Evolutionary conservation across 2,113 vertebrate species (phyloP).

Genomic region (Porphyrio hochstetteri): DNA sequence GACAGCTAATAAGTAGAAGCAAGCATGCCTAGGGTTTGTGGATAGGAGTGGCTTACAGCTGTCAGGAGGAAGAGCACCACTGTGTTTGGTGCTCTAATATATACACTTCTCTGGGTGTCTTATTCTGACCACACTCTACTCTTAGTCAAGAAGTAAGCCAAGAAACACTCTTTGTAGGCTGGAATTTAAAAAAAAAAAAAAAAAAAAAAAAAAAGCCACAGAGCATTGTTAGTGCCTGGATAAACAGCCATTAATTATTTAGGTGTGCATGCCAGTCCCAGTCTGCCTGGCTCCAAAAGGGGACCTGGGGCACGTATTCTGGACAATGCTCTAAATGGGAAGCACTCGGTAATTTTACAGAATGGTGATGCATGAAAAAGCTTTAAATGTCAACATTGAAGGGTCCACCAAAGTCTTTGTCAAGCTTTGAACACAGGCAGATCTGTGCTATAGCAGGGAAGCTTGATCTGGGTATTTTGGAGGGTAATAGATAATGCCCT

Average conservation of each 20-base stretch:
- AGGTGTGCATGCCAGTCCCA: background rate
- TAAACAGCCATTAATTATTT: background rate
- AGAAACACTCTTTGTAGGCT: background rate
- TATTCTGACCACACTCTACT: background rate
- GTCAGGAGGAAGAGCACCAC: background rate
- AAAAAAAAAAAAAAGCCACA: background rate
- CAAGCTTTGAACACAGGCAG: background rate
- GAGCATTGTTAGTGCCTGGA: background rate
- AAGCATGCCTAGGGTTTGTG: background rate
- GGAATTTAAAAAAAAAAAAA: background rate
- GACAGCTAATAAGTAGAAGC: background rate
- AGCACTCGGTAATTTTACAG: fast-evolving
- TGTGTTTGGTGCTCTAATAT: background rate
- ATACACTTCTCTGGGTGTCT: background rate
- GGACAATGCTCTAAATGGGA: background rate
- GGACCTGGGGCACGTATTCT: background rate
- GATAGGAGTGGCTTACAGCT: background rate
- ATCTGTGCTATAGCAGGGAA: background rate
- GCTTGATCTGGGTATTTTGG: background rate
- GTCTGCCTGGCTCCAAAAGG: background rate
- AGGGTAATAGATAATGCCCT: background rate
- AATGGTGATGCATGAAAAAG: background rate
- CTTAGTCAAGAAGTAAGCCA: background rate
- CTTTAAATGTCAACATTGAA: background rate
- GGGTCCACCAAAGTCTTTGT: background rate